Evolutionary conservation across 2,113 vertebrate species (phyloP).

Genomic region (Larimichthys polyactis): DNA sequence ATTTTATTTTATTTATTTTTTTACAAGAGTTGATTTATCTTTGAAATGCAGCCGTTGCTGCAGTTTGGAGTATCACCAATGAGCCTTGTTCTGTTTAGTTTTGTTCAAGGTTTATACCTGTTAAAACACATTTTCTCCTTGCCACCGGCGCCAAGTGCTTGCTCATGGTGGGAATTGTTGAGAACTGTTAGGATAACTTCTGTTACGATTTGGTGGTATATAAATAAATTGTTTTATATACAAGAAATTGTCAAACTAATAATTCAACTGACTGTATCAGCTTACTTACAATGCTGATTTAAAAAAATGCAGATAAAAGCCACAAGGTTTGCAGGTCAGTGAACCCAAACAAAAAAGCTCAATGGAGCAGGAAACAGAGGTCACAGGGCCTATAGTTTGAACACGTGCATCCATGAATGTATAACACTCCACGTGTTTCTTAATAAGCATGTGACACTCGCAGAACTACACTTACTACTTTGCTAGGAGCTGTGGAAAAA

Average conservation of each 20-base stretch:
- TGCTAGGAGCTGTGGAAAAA: background rate
- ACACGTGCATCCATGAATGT: background rate
- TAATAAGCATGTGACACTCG: conserved; percentile 1
- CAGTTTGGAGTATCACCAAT: too few relatives aligned
- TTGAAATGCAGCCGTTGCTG: background rate
- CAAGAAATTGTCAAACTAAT: background rate
- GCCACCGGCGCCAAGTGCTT: too few relatives aligned
- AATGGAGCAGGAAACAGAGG: background rate
- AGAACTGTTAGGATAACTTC: too few relatives aligned
- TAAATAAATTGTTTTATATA: background rate
- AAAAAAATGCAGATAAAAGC: background rate
- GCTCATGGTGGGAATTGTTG: too few relatives aligned
- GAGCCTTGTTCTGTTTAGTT: too few relatives aligned
- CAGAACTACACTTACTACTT: background rate
- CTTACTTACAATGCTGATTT: background rate
- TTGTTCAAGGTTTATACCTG: too few relatives aligned
- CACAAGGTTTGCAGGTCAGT: too few relatives aligned
- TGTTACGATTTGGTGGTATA: too few relatives aligned
- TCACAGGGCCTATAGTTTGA: background rate
- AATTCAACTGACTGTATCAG: too few relatives aligned
- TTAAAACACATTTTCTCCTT: too few relatives aligned
- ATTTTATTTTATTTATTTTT: background rate
- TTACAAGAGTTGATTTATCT: background rate
- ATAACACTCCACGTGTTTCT: background rate
- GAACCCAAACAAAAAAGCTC: background rate